Percentiles rank a stretch among this genome's conserved stretches.
Conservation (phyloP, 2,888 invertebrate genomes). For the Amphipyra tragopoginis region DNA sequence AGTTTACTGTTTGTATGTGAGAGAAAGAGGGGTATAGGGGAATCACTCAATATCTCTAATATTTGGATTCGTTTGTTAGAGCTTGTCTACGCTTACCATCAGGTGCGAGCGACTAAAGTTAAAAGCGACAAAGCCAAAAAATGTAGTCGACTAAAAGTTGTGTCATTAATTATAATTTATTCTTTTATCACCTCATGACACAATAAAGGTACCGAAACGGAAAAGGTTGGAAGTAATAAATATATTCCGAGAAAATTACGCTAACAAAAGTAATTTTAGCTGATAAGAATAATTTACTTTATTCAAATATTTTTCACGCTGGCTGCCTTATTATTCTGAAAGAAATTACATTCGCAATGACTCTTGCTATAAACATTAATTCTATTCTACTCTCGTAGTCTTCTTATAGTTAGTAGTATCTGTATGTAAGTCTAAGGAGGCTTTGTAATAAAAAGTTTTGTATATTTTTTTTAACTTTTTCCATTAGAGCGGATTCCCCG, state of each 20-base stretch:
- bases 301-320: not conserved
- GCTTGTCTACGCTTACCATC: no score
- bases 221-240: conserved; percentile 5
- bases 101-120: no score
- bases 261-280: not conserved
- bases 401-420: conserved; percentile 53
- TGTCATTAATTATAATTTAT: not conserved
- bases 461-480: conserved; percentile 87
- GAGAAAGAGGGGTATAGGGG: no score
- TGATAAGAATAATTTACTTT: not conserved
- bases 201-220: not conserved
- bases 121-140: no score
- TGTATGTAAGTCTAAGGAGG: conserved; percentile 67
- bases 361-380: conserved; percentile 25
- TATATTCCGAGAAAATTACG: conserved; percentile 7
- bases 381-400: conserved; percentile 47
- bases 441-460: conserved; percentile 84
- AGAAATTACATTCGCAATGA: conserved; percentile 2
- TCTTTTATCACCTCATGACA: not conserved
- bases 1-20: no score
- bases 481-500: conserved; percentile 85
- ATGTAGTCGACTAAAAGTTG: not conserved
- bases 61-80: no score
- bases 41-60: no score
- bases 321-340: not conserved